Evolutionary conservation across 2,888 invertebrate species (phyloP).

Genomic region (Apoda limacodes): DNA sequence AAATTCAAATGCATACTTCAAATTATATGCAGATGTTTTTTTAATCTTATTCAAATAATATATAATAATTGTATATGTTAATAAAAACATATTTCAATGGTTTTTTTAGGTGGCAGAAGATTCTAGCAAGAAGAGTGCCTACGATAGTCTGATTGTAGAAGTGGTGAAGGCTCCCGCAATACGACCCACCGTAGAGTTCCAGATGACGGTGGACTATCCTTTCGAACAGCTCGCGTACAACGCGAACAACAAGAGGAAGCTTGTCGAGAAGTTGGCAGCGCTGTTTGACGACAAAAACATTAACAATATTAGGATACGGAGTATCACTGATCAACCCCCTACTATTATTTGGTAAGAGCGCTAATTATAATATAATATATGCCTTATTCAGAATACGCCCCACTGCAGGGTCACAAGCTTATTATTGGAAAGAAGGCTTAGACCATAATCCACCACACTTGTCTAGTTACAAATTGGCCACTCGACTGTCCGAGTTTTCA

Average conservation of each 20-base stretch:
- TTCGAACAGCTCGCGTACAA: constrained; percentile 77
- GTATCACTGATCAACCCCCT: constrained; percentile 75
- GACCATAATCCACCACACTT: too few relatives aligned
- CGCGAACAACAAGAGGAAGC: constrained; percentile 79
- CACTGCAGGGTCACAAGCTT: too few relatives aligned
- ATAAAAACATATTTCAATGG: too few relatives aligned
- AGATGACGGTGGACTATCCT: constrained; percentile 79
- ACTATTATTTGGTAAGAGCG: constrained; percentile 78
- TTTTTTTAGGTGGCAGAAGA: constrained; percentile 75
- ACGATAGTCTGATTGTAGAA: constrained; percentile 82
- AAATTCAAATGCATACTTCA: too few relatives aligned
- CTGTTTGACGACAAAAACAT: constrained; percentile 83
- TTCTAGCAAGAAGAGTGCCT: constrained; percentile 78
- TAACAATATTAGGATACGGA: constrained; percentile 78
- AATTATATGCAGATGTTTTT: too few relatives aligned
- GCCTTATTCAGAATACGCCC: too few relatives aligned
- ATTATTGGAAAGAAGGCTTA: too few relatives aligned
- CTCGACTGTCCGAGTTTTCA: too few relatives aligned
- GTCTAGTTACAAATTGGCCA: too few relatives aligned
- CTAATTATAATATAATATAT: too few relatives aligned
- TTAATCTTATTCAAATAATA: too few relatives aligned
- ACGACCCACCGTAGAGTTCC: constrained; percentile 82
- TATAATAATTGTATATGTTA: too few relatives aligned
- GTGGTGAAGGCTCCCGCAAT: constrained; percentile 74
- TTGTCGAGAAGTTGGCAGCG: constrained; percentile 82